Evolutionary conservation across 2,797 vertebrate species (phyloP), one percentile per base, ranked within the genome.

Genomic region (Falco berigora): DNA sequence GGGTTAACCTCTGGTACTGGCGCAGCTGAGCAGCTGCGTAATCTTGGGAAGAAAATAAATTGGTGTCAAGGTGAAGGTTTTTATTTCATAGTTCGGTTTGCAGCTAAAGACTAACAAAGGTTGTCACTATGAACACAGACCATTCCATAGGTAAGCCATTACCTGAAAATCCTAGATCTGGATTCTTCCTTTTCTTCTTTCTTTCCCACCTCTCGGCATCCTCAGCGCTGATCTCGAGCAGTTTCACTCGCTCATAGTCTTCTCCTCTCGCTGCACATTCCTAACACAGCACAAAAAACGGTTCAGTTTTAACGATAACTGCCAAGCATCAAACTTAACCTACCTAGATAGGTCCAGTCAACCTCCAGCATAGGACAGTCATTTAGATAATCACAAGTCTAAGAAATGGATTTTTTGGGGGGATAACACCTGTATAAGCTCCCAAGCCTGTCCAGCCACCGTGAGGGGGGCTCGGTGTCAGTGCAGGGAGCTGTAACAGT

Each of bases 121-220:
- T 1, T 14, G 5, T 44, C 1, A 0, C 2, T 7, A 3, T 0
- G 0, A 53, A 12, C 9, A 3, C 4, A 14, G 9, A 3, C 4
- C 6, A 7, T 18, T 6, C 7, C 0, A 0, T 0, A 16, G 20
- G 11, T 25, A 14, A 63, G 28, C 38, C 10, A 1, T 42, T 78
- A 99, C 99, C 99, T 98, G 99, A 99, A 97, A 99, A 99, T 4
- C 99, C 99, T 10, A 98, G 97, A 83, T 99, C 99, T 1, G 99
- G 99, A 56, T 99, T 99, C 91, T 98, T 99, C 97, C 98, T 99
- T 97, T 98, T 99, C 82, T 98, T 99, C 90, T 99, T 99, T 88
- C 98, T 99, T 92, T 99, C 99, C 99, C 99, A 99, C 4, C 99
- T 97, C 42, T 99, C 99, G 0, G 99, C 99, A 10, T 99, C 99